Conservation (phyloP, 1,140 invertebrate species). For the Papilio glaucus region DNA sequence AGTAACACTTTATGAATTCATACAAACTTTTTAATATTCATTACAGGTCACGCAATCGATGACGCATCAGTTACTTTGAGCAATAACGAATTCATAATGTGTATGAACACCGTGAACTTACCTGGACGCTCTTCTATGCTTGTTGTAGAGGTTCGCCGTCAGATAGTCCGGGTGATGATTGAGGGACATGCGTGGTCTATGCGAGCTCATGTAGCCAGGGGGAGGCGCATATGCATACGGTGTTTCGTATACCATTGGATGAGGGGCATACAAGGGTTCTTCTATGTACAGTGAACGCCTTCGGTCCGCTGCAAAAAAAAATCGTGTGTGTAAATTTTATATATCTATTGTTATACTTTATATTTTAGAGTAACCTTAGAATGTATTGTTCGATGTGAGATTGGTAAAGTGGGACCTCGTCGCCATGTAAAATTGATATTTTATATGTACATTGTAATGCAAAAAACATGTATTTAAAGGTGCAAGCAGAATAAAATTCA, state of each 20-base stretch:
- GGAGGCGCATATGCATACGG: conserved; percentile 64
- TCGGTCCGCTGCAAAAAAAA: conserved; percentile 59
- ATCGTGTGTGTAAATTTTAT: too few relatives aligned
- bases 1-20: conserved; percentile 34
- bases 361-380: too few relatives aligned
- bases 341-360: too few relatives aligned
- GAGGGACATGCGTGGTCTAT: conserved; percentile 64
- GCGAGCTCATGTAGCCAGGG: conserved; percentile 56
- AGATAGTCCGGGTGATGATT: conserved; percentile 69
- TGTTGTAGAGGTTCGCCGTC: conserved; percentile 60
- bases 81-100: conserved; percentile 32
- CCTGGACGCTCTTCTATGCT: conserved; percentile 70
- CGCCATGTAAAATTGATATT: too few relatives aligned
- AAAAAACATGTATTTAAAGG: too few relatives aligned
- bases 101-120: conserved; percentile 43
- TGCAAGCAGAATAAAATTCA: too few relatives aligned
- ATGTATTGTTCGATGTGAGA: too few relatives aligned
- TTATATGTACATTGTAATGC: too few relatives aligned
- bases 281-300: conserved; percentile 74
- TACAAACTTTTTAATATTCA: conserved; percentile 31
- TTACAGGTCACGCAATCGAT: conserved; percentile 30
- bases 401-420: too few relatives aligned
- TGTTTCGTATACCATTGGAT: conserved; percentile 72
- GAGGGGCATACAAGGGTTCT: conserved; percentile 68
- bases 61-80: conserved; percentile 32